Evolutionary conservation across 2,888 invertebrate species (phyloP).

Genomic region (Pterostichus niger): DNA sequence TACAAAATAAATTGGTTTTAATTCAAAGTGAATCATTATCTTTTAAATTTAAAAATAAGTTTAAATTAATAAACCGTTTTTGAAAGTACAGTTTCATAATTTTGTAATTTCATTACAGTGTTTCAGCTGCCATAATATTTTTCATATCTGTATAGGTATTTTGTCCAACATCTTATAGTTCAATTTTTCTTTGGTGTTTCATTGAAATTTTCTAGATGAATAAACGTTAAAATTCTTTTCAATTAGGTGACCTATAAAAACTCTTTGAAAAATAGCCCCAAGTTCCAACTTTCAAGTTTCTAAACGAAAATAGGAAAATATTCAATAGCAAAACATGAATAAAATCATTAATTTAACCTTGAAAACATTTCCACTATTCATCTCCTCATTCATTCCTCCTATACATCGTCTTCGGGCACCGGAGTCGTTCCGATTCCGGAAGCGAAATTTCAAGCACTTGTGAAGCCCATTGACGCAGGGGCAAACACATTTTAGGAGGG

Average conservation of each 20-base stretch:
- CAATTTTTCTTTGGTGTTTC: neutral
- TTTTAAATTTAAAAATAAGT: too few species aligned
- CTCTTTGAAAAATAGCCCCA: conserved; percentile 8
- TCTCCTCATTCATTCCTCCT: conserved; percentile 31
- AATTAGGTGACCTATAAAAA: conserved; percentile 32
- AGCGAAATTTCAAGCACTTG: conserved; percentile 48
- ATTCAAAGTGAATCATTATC: too few species aligned
- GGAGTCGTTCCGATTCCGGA: conserved; percentile 24
- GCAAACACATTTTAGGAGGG: neutral
- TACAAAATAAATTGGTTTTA: too few species aligned
- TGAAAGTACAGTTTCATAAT: too few species aligned
- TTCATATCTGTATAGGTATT: too few species aligned
- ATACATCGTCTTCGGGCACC: neutral
- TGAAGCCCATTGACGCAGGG: conserved; percentile 12
- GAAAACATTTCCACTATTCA: conserved; percentile 46
- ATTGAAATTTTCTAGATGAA: neutral
- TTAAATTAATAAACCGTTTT: too few species aligned
- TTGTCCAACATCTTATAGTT: neutral
- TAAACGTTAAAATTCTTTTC: conserved; percentile 18
- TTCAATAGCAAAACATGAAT: conserved; percentile 45
- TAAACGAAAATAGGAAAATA: conserved; percentile 44
- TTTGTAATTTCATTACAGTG: neutral
- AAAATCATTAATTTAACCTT: conserved; percentile 50
- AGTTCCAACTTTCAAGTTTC: conserved; percentile 8
- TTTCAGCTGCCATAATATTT: too few species aligned